Evolutionary conservation across 2,888 invertebrate genomes (phyloP).

Genomic region (Pseudococcus jackbeardsleyi): DNA sequence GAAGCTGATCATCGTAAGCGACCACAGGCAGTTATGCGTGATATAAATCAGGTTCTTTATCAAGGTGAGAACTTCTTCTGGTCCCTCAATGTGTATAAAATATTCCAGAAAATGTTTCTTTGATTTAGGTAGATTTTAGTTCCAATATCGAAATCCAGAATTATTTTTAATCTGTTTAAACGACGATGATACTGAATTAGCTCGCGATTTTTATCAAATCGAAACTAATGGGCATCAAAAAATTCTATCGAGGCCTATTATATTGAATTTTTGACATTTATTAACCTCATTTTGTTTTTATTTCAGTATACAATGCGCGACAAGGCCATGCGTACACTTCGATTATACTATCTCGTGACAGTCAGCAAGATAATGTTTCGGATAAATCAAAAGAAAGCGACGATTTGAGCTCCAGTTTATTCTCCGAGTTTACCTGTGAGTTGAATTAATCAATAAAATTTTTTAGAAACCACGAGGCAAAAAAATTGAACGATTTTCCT

Average conservation of each 20-base stretch:
- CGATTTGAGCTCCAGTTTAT: constrained; percentile 59
- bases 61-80: constrained; percentile 72
- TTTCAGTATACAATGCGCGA: constrained; percentile 76
- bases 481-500: background rate
- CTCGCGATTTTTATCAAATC: no score
- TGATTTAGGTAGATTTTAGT: background rate
- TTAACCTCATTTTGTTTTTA: constrained; percentile 57
- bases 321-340: constrained; percentile 75
- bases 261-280: background rate
- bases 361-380: constrained; percentile 50
- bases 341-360: constrained; percentile 70
- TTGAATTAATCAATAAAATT: background rate
- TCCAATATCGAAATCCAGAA: no score
- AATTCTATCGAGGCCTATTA: no score
- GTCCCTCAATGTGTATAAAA: background rate
- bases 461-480: background rate
- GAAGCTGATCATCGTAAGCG: constrained; percentile 80
- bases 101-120: background rate
- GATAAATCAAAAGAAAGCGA: constrained; percentile 60
- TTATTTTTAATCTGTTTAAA: no score
- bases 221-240: no score
- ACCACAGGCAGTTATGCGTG: constrained; percentile 88
- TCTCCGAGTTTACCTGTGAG: constrained; percentile 65
- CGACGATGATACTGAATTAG: no score
- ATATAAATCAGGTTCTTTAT: constrained; percentile 84